phyloP scores from a whole-genome alignment of 37 sponge, comb jelly and placozoan species.

The Oscarella lobularis region DNA sequence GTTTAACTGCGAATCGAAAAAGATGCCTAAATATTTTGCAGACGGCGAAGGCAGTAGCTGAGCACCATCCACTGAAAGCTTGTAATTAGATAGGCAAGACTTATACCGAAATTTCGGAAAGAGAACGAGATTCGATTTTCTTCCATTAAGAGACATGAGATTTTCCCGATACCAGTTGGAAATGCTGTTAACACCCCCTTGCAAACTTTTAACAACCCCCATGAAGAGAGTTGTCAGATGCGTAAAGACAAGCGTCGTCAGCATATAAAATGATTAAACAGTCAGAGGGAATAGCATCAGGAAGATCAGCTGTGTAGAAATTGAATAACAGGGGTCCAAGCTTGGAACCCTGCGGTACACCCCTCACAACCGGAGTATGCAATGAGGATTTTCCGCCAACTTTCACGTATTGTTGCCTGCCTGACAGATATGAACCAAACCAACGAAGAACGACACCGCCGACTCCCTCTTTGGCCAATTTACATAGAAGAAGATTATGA shows the following conservation, averaged over 20 bases:
- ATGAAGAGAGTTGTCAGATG: background rate
- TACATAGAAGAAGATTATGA: background rate
- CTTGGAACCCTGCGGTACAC: constrained; percentile 17
- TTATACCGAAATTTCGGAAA: background rate
- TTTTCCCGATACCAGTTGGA: background rate
- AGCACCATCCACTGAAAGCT: background rate
- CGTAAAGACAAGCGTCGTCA: background rate
- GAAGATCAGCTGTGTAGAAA: constrained; percentile 9
- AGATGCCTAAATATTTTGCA: background rate
- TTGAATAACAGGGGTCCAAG: constrained; percentile 18
- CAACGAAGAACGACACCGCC: background rate
- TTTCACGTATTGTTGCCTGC: background rate
- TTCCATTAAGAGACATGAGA: background rate
- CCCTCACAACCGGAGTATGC: background rate
- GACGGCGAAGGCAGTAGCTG: background rate
- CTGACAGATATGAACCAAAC: background rate
- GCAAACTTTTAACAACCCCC: background rate
- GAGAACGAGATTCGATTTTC: background rate
- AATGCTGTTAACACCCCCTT: background rate
- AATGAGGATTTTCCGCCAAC: background rate
- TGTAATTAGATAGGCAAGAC: background rate
- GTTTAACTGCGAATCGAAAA: background rate
- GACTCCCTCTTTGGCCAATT: background rate
- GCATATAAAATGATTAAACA: background rate
- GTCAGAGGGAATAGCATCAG: background rate